A percentile compares a stretch with the other conserved stretches of the same genome.
Conservation (phyloP, 2,888 invertebrate genomes). For the Allygus modestus region DNA sequence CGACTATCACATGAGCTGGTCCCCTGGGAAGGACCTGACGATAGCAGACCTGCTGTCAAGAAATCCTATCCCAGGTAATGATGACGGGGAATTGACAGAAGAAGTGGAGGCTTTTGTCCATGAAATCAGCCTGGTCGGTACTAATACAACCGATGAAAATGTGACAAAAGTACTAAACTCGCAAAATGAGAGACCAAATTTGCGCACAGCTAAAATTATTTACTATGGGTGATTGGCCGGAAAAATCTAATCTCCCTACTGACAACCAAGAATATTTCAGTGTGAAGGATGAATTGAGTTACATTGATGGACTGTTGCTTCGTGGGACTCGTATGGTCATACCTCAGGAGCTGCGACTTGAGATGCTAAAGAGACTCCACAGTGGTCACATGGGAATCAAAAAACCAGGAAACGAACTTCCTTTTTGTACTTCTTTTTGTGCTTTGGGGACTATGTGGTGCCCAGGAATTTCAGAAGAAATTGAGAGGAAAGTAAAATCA, state of each 20-base stretch:
- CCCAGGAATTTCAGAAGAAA: constrained; percentile 56
- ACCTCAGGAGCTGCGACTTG: background rate
- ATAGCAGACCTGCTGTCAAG: background rate
- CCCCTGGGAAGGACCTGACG: background rate
- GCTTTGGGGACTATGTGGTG: constrained; percentile 60
- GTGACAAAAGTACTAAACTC: background rate
- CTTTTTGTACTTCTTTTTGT: no score
- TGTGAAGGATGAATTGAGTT: background rate
- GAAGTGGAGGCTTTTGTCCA: background rate
- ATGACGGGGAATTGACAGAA: background rate
- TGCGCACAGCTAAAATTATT: background rate
- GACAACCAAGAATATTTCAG: background rate
- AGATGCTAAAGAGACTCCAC: constrained; percentile 3
- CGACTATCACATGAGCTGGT: background rate
- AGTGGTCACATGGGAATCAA: constrained; percentile 51
- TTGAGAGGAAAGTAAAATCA: constrained; percentile 41
- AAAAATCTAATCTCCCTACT: background rate
- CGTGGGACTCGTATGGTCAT: background rate
- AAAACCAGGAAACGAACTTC: constrained; percentile 8
- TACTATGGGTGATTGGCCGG: background rate
- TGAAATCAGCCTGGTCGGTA: background rate
- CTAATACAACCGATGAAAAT: background rate
- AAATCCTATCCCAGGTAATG: background rate
- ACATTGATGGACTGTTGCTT: background rate
- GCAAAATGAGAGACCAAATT: background rate